Evolutionary conservation across 2,113 vertebrate species (phyloP).

Genomic region (Chaenogobius annularis): DNA sequence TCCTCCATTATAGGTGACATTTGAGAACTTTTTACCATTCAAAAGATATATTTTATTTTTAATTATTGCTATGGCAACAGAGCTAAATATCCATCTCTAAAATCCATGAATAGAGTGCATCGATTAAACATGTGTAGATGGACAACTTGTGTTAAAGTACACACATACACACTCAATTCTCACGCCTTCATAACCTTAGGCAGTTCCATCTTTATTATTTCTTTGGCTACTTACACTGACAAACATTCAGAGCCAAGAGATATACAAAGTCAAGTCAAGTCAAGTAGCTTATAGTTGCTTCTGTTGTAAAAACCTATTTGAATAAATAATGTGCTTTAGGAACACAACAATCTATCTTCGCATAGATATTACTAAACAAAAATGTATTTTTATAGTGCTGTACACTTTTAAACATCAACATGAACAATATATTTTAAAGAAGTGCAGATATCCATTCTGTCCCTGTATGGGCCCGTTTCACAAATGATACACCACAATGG

Average conservation of each 20-base stretch:
- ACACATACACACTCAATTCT: constrained; percentile 7
- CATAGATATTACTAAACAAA: constrained; percentile 39
- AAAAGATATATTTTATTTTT: no score
- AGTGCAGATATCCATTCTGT: constrained; percentile 24
- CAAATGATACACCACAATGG: constrained; percentile 22
- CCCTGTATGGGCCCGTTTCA: constrained; percentile 4
- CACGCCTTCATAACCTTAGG: constrained; percentile 5
- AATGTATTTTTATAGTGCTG: constrained; percentile 31
- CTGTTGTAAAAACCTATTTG: constrained; percentile 29
- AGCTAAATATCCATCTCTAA: no score
- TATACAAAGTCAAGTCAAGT: constrained; percentile 52
- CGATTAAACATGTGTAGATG: background rate
- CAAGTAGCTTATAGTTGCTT: constrained; percentile 25
- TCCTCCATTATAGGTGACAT: no score
- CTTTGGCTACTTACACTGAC: constrained; percentile 42
- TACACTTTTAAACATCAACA: constrained; percentile 41
- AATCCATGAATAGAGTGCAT: background rate
- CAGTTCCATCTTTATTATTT: constrained; percentile 42
- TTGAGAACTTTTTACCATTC: no score
- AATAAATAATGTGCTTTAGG: constrained; percentile 36
- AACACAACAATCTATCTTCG: constrained; percentile 34
- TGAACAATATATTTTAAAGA: constrained; percentile 4
- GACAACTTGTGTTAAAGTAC: background rate
- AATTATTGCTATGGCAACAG: no score
- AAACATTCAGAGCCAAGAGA: constrained; percentile 50